These are phyloP conservation scores for Hemicrepidius hirtus DNA, from an alignment of 2,888 invertebrate genomes.

Conservation along the genomic window DNA sequence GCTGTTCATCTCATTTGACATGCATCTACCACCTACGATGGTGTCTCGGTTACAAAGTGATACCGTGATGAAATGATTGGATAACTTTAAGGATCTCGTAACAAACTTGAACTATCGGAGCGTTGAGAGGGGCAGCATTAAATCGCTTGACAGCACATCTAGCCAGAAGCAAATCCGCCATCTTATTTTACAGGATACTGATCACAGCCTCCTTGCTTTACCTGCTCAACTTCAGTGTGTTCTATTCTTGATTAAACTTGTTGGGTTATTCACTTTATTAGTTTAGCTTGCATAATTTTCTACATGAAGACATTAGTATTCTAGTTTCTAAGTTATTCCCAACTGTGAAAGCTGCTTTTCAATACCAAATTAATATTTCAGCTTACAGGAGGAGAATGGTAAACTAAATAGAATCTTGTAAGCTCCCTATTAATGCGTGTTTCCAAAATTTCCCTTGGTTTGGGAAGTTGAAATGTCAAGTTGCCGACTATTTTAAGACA, in stretches of 20 bases:
- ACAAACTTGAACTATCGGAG: slow-evolving; percentile 52
- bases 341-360: neutral
- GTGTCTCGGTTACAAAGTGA: slow-evolving; percentile 41
- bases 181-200: slow-evolving; percentile 52
- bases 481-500: no score
- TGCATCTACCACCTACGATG: slow-evolving; percentile 34
- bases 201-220: slow-evolving; percentile 48
- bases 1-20: slow-evolving; percentile 34
- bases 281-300: slow-evolving; percentile 37
- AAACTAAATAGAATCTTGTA: no score
- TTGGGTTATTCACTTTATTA: slow-evolving; percentile 45
- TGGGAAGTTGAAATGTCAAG: no score
- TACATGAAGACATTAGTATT: neutral
- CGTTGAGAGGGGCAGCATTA: slow-evolving; percentile 49
- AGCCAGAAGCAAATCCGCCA: slow-evolving; percentile 52
- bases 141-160: slow-evolving; percentile 52
- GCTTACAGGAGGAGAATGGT: no score
- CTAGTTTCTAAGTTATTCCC: no score
- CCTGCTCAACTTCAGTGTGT: slow-evolving; percentile 42
- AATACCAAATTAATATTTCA: no score
- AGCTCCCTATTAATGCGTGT: no score
- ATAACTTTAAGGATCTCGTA: slow-evolving; percentile 51
- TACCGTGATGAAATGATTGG: slow-evolving; percentile 50
- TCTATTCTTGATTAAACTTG: slow-evolving; percentile 46
- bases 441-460: no score